Evolutionary conservation across 2,888 invertebrate species (phyloP).

Genomic region (Gryllus longicercus): DNA sequence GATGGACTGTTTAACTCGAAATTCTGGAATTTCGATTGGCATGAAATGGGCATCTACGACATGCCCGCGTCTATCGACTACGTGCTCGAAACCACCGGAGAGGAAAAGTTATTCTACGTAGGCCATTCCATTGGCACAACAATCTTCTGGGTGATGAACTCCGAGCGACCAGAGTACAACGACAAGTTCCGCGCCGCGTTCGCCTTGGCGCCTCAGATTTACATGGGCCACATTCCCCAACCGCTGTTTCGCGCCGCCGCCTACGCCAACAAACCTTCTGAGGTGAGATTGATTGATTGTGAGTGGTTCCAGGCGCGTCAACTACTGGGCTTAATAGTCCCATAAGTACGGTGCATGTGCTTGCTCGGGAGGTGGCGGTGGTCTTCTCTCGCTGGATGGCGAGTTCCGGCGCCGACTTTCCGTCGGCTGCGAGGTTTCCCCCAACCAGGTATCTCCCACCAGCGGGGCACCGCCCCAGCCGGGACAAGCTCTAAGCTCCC

Average conservation of each 20-base stretch:
- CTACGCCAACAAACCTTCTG: background rate
- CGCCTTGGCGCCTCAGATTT: constrained; percentile 68
- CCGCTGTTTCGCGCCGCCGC: background rate
- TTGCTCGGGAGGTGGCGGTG: too few relatives aligned
- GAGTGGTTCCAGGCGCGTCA: too few relatives aligned
- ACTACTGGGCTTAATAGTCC: too few relatives aligned
- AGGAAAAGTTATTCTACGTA: constrained; percentile 50
- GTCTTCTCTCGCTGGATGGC: too few relatives aligned
- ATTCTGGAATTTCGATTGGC: constrained; percentile 60
- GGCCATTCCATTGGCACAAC: constrained; percentile 66
- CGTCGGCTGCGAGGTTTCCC: too few relatives aligned
- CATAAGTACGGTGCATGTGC: too few relatives aligned
- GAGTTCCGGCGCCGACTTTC: too few relatives aligned
- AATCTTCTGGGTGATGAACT: constrained; percentile 63
- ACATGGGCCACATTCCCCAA: constrained; percentile 37
- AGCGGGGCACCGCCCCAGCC: too few relatives aligned
- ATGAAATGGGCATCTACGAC: constrained; percentile 76
- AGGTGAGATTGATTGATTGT: background rate
- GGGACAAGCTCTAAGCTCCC: too few relatives aligned
- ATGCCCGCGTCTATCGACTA: constrained; percentile 78
- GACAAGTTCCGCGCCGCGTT: constrained; percentile 63
- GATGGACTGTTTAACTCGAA: background rate
- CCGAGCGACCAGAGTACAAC: constrained; percentile 63
- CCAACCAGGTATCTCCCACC: too few relatives aligned
- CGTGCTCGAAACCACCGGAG: constrained; percentile 48